Base-by-base conservation (phyloP, 2,113 vertebrate species). In the Tachysurus vachellii region DNA sequence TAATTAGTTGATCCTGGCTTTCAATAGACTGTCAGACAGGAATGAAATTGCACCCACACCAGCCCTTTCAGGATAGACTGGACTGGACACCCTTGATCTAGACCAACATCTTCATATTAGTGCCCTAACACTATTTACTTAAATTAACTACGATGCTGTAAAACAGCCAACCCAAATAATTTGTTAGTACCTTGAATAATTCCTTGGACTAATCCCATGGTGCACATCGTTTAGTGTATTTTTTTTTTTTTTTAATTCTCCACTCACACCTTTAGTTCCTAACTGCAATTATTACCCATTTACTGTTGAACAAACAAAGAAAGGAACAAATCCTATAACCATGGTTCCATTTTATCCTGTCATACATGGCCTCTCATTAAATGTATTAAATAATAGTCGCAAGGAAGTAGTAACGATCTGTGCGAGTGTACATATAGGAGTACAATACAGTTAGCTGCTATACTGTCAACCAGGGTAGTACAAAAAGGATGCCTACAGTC, bases 61-160 rank as follows among this genome's bases (percentile, higher is more conserved):
- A 14, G 42, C 42, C 19, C 7, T 54, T 77, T 77, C 75, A 28
- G 50, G 47, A 28, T 8, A 77, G 3, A 36, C 36, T 36, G 36
- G 53, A 21, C 4, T 57, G n/a, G 7, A 80, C n/a, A 57, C 80
- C 50, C n/a, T 47, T 54, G 50, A 1, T 56, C 61, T 68, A 88
- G 88, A 82, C 81, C 53, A 82, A 47, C 70, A 86, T 92, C 87
- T 76, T 62, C 85, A 85, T 83, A 80, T 17, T 71, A 68, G 42
- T 86, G 62, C 57, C 61, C 56, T 81, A 84, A 84, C 70, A 57
- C 77, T 61, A 23, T 77, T 66, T 84, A 31, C 28, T 42, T 4
- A 13, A 79, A 56, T 79, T 79, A 31, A 0, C 0, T 31, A 19
- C 56, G 8, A 31, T 1, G 5, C n/a, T 56, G n/a, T 57, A 80